Evolutionary conservation across 1,140 invertebrate species (phyloP).

Genomic region (Nasonia vitripennis): DNA sequence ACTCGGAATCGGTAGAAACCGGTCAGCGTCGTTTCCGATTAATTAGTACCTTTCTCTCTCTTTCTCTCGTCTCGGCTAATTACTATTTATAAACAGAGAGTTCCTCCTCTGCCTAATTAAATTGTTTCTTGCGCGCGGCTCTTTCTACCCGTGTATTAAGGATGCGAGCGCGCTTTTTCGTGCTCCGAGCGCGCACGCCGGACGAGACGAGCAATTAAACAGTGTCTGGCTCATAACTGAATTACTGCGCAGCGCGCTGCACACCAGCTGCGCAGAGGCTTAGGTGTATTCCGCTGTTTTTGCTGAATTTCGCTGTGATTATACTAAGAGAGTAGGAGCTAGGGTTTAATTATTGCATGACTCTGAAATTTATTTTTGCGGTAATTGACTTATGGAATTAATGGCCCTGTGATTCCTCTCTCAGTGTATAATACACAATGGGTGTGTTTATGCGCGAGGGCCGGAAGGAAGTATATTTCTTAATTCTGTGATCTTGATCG

Average conservation of each 20-base stretch:
- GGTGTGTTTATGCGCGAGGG: background rate
- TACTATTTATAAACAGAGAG: slow-evolving; percentile 10
- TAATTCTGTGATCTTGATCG: background rate
- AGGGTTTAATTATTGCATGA: background rate
- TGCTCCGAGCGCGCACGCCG: background rate
- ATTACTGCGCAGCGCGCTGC: background rate
- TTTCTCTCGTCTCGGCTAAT: background rate
- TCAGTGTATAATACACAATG: no score
- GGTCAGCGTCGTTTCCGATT: background rate
- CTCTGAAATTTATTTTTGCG: background rate
- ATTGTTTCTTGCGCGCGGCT: slow-evolving; percentile 17
- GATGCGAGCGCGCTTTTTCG: background rate
- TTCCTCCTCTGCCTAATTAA: slow-evolving; percentile 8
- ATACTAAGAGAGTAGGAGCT: background rate
- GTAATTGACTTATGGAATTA: slow-evolving; percentile 1
- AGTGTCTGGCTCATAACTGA: background rate
- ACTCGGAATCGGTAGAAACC: background rate
- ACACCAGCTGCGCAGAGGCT: background rate
- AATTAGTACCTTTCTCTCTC: background rate
- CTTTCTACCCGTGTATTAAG: background rate
- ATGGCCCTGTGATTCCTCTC: background rate
- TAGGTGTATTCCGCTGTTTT: background rate
- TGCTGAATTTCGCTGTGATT: background rate
- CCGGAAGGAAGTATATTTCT: background rate
- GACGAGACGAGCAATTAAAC: background rate